phyloP scores from a whole-genome alignment of 2,888 invertebrate genomes.

The Poecilobothrus nobilitatus region DNA sequence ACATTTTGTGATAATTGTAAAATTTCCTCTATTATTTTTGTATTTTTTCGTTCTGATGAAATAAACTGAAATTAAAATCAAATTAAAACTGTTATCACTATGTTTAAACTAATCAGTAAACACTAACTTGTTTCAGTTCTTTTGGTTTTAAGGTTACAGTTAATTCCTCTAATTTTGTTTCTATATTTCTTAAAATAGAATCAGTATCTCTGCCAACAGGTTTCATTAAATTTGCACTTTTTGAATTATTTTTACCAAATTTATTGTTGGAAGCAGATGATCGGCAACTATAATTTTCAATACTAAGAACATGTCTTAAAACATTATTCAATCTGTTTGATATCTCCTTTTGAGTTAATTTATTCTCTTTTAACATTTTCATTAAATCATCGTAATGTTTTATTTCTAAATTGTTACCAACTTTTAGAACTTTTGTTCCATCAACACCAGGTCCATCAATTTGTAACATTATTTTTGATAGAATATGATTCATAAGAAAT shows the following conservation, averaged over 20 bases:
- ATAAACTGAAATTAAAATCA: conserved; percentile 20
- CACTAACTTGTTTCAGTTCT: conserved; percentile 12
- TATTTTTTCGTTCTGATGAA: conserved; percentile 24
- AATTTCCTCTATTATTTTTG: conserved; percentile 34
- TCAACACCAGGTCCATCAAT: conserved; percentile 30
- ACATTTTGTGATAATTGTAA: conserved; percentile 31
- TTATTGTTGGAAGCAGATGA: conserved; percentile 1
- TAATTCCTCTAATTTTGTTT: conserved; percentile 12
- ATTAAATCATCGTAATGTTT: background rate
- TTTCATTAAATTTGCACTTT: conserved; percentile 24
- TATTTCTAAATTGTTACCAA: conserved; percentile 14
- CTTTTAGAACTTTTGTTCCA: conserved; percentile 19
- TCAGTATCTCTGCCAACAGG: conserved; percentile 21
- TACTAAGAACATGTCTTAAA: conserved; percentile 29
- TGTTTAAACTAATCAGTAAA: no score
- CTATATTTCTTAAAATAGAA: conserved; percentile 13
- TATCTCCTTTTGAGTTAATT: conserved; percentile 26
- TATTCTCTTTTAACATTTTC: conserved; percentile 17
- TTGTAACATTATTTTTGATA: conserved; percentile 39
- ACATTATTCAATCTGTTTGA: conserved; percentile 29
- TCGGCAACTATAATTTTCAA: conserved; percentile 25
- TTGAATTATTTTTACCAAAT: conserved; percentile 15
- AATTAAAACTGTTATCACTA: background rate
- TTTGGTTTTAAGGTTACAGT: background rate
- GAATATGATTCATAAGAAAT: conserved; percentile 40